Conservation (phyloP, 2,888 invertebrate genomes). For the Drosophila incognita region DNA sequence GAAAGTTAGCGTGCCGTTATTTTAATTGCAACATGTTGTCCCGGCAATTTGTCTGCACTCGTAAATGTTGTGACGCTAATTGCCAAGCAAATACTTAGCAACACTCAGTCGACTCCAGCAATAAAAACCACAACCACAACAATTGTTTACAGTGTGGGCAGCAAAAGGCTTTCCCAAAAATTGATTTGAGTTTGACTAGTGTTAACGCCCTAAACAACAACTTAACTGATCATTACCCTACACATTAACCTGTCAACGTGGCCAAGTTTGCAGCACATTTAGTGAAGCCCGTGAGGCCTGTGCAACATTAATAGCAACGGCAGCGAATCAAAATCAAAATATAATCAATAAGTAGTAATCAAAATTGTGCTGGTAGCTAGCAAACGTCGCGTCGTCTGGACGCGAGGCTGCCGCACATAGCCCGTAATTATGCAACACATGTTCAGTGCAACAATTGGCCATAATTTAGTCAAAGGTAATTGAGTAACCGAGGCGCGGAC, state of each 20-base stretch:
- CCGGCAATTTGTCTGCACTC: conserved; percentile 76
- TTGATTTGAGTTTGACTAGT: conserved; percentile 60
- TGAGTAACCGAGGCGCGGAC: conserved; percentile 67
- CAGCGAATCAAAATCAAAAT: conserved; percentile 44
- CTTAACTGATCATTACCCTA: conserved; percentile 35
- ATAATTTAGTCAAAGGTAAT: conserved; percentile 80
- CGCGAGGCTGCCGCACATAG: conserved; percentile 52
- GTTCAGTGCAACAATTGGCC: conserved; percentile 78
- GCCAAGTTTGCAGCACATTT: conserved; percentile 76
- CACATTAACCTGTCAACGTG: conserved; percentile 77
- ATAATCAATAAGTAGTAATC: conserved; percentile 77
- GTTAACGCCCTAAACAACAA: conserved; percentile 66
- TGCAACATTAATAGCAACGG: conserved; percentile 21
- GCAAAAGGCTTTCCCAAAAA: conserved; percentile 45
- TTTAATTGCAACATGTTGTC: conserved; percentile 79
- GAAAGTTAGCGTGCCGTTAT: conserved; percentile 78
- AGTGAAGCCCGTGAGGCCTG: conserved; percentile 56
- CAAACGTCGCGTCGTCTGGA: conserved; percentile 36
- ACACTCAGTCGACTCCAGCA: conserved; percentile 8
- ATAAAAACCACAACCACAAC: conserved; percentile 25
- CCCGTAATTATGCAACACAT: conserved; percentile 79
- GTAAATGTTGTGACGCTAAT: conserved; percentile 76
- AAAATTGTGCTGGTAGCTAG: conserved; percentile 71
- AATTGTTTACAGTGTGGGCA: conserved; percentile 31
- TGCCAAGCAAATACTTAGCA: conserved; percentile 51